phyloP scores from a whole-genome alignment of 2,113 vertebrate genomes.

The Dromaius novaehollandiae region DNA sequence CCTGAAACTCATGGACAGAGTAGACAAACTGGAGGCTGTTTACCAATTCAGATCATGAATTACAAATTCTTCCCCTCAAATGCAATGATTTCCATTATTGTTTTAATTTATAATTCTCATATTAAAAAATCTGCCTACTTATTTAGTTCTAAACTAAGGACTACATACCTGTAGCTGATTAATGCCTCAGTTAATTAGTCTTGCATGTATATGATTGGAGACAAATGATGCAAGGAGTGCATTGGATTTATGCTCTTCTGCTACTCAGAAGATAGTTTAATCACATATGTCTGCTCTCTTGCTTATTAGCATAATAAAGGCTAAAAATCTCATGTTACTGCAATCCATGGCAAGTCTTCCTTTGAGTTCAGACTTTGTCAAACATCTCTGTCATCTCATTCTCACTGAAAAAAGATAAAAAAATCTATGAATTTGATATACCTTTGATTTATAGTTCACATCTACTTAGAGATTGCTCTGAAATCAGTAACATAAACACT shows the following conservation, averaged over 20 bases:
- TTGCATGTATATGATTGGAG: not conserved
- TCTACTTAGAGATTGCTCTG: not conserved
- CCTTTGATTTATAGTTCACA: not conserved
- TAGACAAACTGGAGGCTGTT: not conserved
- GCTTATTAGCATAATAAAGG: not conserved
- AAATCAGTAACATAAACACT: not conserved
- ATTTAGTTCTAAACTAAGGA: not conserved
- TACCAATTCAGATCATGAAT: not conserved
- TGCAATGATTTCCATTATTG: not conserved
- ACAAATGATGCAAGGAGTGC: not conserved
- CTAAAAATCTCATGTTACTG: not conserved
- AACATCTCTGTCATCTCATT: not conserved
- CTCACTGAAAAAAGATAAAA: not conserved
- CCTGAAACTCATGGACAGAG: not conserved
- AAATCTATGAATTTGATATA: not conserved
- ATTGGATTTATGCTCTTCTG: not conserved
- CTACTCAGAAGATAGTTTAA: not conserved
- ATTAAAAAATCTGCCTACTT: not conserved
- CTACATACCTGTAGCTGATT: not conserved
- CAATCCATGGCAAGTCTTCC: not conserved
- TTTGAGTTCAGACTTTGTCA: not conserved
- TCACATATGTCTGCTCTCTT: not conserved
- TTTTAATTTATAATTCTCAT: not conserved
- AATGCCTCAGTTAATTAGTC: not conserved
- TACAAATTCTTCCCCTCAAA: not conserved